Evolutionary conservation across 2,888 invertebrate species (phyloP).

Genomic region (Agrochola macilenta): DNA sequence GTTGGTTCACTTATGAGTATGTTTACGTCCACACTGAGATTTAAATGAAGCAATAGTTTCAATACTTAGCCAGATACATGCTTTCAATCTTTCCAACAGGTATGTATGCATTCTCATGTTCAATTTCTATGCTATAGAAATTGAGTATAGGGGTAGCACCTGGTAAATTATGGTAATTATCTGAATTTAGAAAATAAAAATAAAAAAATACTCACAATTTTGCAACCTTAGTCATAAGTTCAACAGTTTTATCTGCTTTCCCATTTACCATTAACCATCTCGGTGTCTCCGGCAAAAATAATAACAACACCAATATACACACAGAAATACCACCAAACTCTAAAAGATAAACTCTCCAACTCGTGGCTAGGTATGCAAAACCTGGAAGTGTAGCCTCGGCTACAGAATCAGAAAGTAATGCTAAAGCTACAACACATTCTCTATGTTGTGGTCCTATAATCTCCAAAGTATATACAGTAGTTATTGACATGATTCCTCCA

Average conservation of each 20-base stretch:
- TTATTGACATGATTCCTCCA: slow-evolving; percentile 93
- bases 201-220: slow-evolving; percentile 71
- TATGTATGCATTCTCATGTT: not conserved
- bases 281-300: slow-evolving; percentile 79
- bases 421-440: slow-evolving; percentile 74
- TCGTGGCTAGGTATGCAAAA: slow-evolving; percentile 74
- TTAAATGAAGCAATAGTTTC: not conserved
- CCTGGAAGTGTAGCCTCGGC: slow-evolving; percentile 68
- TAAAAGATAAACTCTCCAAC: slow-evolving; percentile 74
- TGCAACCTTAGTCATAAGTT: slow-evolving; percentile 75
- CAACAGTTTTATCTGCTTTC: slow-evolving; percentile 70
- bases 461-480: slow-evolving; percentile 89
- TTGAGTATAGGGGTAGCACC: not conserved
- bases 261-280: slow-evolving; percentile 79
- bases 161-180: not conserved
- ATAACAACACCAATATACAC: slow-evolving; percentile 66
- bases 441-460: slow-evolving; percentile 88
- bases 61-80: not conserved
- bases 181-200: not conserved
- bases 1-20: not conserved
- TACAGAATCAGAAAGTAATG: slow-evolving; percentile 72
- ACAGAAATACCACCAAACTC: slow-evolving; percentile 67
- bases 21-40: not conserved
- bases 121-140: too few relatives aligned
- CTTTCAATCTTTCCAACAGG: not conserved